A percentile compares a stretch with the other conserved stretches of the same genome.
These are phyloP conservation scores for Sinodicranocentrus sp. DNA, from an alignment of 2,888 invertebrate genomes.

Conservation along the genomic window DNA sequence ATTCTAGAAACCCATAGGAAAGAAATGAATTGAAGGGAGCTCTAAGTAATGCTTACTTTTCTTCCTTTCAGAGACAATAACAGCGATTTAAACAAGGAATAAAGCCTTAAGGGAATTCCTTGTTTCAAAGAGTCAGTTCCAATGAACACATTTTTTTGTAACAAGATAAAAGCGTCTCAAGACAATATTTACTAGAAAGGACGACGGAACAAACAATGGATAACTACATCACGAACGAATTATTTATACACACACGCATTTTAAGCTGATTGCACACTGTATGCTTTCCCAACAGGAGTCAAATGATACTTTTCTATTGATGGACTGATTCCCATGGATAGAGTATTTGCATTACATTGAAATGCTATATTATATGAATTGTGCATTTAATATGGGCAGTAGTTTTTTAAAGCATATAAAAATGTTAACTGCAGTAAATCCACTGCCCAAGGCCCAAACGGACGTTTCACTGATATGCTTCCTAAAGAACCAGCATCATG, in stretches of 20 bases:
- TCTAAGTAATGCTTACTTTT: conserved; percentile 13
- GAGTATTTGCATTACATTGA: not conserved
- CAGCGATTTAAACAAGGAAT: conserved; percentile 3
- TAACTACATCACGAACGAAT: conserved; percentile 9
- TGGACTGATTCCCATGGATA: no score
- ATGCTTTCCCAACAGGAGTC: conserved; percentile 47
- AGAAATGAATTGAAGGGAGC: conserved; percentile 16
- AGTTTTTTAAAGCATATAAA: no score
- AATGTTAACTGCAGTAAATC: no score
- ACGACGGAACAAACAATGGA: conserved; percentile 41
- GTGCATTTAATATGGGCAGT: no score
- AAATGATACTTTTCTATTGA: conserved; percentile 29
- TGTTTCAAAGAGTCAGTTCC: not conserved
- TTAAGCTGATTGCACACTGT: conserved; percentile 3
- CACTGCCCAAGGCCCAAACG: conserved; percentile 4
- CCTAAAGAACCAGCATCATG: conserved; percentile 12
- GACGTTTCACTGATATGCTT: conserved; percentile 33
- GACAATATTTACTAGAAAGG: conserved; percentile 29
- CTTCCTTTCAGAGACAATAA: conserved; percentile 37
- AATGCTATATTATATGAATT: not conserved
- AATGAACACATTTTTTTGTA: conserved; percentile 46
- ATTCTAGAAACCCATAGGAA: not conserved
- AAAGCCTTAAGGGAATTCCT: conserved; percentile 51
- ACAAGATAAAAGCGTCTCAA: conserved; percentile 58
- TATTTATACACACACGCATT: not conserved